A percentile compares a stretch with the other conserved stretches of the same genome.
These are phyloP conservation scores for Phanerotoma sp. DNA, from an alignment of 2,888 invertebrate genomes.

Conservation along the genomic window DNA sequence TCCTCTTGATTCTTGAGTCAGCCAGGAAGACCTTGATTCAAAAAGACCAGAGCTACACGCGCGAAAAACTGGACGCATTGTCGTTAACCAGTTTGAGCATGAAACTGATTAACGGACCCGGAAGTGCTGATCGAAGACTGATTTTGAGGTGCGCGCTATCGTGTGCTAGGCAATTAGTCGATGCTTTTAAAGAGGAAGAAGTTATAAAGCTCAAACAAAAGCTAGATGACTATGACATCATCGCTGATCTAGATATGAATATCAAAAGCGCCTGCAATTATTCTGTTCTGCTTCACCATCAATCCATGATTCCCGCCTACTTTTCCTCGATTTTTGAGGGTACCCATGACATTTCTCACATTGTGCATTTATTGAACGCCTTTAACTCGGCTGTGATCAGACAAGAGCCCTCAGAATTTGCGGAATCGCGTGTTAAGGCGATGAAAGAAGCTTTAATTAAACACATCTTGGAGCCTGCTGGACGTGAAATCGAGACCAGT, in stretches of 20 bases:
- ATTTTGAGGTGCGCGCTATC: slow-evolving; percentile 70
- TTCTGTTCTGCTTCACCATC: slow-evolving; percentile 51
- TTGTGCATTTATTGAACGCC: slow-evolving; percentile 48
- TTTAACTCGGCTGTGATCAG: slow-evolving; percentile 44
- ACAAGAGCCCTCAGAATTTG: slow-evolving; percentile 39
- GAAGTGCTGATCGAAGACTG: slow-evolving; percentile 66
- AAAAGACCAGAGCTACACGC: slow-evolving; percentile 48
- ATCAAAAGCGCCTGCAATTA: slow-evolving; percentile 47
- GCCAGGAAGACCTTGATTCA: slow-evolving; percentile 61
- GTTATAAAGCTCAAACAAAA: slow-evolving; percentile 63
- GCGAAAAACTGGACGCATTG: slow-evolving; percentile 49
- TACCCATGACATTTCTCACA: slow-evolving; percentile 45
- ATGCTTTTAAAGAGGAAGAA: slow-evolving; percentile 52
- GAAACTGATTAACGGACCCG: slow-evolving; percentile 56
- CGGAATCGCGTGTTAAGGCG: slow-evolving; percentile 34
- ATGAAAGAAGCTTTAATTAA: slow-evolving; percentile 59
- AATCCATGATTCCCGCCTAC: slow-evolving; percentile 52
- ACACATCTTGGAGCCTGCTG: slow-evolving; percentile 70
- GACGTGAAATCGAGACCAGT: slow-evolving; percentile 89
- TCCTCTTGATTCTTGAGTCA: slow-evolving; percentile 66
- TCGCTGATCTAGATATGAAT: slow-evolving; percentile 46
- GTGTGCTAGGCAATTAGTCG: slow-evolving; percentile 59
- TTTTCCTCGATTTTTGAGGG: slow-evolving; percentile 44
- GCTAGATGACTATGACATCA: slow-evolving; percentile 50
- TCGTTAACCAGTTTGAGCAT: slow-evolving; percentile 48